Evolutionary conservation across 2,113 vertebrate species (phyloP).

Genomic region (Mugil cephalus): DNA sequence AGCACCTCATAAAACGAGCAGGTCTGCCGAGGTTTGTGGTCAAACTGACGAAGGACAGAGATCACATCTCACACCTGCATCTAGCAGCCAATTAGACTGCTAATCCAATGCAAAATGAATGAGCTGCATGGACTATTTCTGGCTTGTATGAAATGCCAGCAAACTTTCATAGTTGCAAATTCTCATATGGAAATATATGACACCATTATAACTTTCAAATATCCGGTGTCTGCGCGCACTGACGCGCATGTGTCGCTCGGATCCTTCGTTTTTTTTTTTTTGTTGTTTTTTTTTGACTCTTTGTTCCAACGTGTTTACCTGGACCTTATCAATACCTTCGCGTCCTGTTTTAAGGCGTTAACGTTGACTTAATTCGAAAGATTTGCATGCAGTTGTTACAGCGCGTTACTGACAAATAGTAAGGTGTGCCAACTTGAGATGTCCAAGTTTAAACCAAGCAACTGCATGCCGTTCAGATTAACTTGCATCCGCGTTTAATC

Average conservation of each 20-base stretch:
- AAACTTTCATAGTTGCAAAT: background rate
- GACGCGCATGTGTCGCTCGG: background rate
- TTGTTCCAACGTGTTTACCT: conserved; percentile 27
- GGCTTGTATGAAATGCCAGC: background rate
- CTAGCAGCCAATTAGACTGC: background rate
- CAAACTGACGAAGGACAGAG: background rate
- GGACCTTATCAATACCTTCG: background rate
- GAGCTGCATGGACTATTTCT: background rate
- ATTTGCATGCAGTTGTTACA: background rate
- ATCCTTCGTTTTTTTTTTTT: no score
- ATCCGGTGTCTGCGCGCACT: background rate
- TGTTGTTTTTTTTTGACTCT: no score
- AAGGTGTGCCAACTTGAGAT: background rate
- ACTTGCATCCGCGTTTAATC: background rate
- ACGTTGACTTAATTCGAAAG: background rate
- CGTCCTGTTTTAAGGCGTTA: background rate
- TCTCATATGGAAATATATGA: background rate
- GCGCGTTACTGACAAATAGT: background rate
- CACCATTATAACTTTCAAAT: no score
- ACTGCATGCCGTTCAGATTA: no score
- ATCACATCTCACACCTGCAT: conserved; percentile 30
- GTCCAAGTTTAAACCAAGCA: background rate
- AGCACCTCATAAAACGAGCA: conserved; percentile 30
- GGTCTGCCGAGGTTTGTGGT: conserved; percentile 23
- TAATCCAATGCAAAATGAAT: background rate